phyloP scores from a whole-genome alignment of 53 echinoderm and acorn worm genomes.

The Hippasteria phrygiana region DNA sequence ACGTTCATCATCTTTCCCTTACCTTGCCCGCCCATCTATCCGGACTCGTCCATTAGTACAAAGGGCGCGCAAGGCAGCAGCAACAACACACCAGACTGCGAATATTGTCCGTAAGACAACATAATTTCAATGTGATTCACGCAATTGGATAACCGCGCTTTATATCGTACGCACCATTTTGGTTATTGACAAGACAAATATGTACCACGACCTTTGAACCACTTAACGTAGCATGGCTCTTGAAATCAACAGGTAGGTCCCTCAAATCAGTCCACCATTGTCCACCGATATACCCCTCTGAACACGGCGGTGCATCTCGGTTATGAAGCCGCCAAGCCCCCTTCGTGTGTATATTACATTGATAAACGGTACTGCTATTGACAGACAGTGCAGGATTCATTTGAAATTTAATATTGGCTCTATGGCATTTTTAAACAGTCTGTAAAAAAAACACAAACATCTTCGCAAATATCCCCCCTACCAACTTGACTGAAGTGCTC shows the following conservation, averaged over 20 bases:
- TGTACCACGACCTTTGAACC: neutral
- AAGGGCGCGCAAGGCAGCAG: neutral
- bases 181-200: neutral
- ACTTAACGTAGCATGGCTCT: neutral
- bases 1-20: no score
- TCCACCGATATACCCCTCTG: neutral
- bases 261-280: neutral
- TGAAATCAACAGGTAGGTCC: neutral
- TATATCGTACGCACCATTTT: neutral
- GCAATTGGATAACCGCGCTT: neutral
- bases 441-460: no score
- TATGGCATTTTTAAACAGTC: no score
- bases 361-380: neutral
- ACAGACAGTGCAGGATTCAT: neutral
- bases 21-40: no score
- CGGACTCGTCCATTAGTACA: neutral
- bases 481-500: no score
- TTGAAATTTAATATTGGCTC: no score
- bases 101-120: neutral
- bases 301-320: neutral
- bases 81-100: neutral
- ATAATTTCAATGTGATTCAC: neutral
- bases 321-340: neutral
- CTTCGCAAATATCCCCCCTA: no score
- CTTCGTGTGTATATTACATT: conserved; percentile 1